Evolutionary conservation across 2,888 invertebrate genomes (phyloP).

Genomic region (Cylindroiulus punctatus): DNA sequence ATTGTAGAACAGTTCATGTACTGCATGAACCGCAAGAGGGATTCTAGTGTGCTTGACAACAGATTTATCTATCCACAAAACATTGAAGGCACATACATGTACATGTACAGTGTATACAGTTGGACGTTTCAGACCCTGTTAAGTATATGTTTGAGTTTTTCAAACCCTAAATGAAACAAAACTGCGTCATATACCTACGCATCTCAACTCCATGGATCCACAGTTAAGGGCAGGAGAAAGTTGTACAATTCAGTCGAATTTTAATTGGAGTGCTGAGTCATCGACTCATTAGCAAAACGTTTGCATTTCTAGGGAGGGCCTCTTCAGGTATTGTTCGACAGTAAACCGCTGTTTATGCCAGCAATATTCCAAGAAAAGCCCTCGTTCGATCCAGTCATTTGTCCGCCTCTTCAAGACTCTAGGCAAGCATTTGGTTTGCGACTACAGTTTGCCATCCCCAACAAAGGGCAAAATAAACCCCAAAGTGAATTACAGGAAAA

Average conservation of each 20-base stretch:
- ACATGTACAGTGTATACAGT: too few species aligned
- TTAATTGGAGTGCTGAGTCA: not conserved
- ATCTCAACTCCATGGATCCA: too few species aligned
- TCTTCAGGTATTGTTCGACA: not conserved
- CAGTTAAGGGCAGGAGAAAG: too few species aligned
- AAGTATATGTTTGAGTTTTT: too few species aligned
- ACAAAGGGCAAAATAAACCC: slow-evolving; percentile 16
- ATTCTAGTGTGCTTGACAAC: too few species aligned
- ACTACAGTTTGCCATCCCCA: not conserved
- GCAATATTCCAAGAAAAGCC: not conserved
- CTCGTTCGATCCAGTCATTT: not conserved
- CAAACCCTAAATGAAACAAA: too few species aligned
- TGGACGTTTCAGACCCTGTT: too few species aligned
- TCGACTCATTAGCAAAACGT: not conserved
- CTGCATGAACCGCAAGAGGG: too few species aligned
- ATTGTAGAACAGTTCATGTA: too few species aligned
- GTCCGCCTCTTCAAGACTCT: slow-evolving; percentile 15
- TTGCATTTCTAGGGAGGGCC: not conserved
- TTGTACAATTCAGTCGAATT: not conserved
- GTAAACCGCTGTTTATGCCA: not conserved
- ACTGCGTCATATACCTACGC: too few species aligned
- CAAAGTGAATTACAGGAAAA: not conserved
- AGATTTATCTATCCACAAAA: too few species aligned
- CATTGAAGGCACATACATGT: too few species aligned
- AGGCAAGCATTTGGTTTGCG: slow-evolving; percentile 7